Base-by-base conservation (phyloP, 2,888 invertebrate genomes). In the Limnephilus marmoratus region DNA sequence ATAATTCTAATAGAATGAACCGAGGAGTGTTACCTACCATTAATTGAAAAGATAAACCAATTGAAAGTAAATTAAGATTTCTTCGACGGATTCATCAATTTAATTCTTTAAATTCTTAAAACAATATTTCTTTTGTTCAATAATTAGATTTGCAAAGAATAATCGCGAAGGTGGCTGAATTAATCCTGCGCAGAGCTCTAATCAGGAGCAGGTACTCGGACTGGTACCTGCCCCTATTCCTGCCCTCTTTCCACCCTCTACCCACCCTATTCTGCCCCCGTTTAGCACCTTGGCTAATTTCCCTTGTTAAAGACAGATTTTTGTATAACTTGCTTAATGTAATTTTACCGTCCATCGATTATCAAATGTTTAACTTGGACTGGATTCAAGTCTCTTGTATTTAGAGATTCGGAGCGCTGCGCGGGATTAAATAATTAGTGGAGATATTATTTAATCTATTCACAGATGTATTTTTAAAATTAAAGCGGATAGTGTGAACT, bases 241-340 rank as follows among this genome's bases (percentile, higher is more conserved):
- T 3, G 0, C 82, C 31, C 31, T 13, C 2, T 31, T 83, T 37
- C 49, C 41, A 83, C 34, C 81, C 49, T 34, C 83, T 68, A 29
- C 80, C 83, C 88, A 34, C 91, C 68, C n/a, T 9, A 68, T 24
- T 81, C 87, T 53, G 31, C 83, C 53, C 31, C 13, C 13, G 11
- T 53, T 83, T 31, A 89, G 41, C 93, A 91, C 92, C 92, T 92
- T 87, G 85, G 85, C 91, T 93, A 93, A 92, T 92, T 90, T 91
- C 80, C 89, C 92, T 91, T 92, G 92, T 93, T 93, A 93, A 93
- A 90, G 93, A 91, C 92, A 92, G 92, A 93, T 93, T 93, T 93
- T 93, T 93, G 93, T 93, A 93, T 93, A 93, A 93, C 92, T 93
- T 92, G 83, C 91, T 92, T 93, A 93, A 92, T 91, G 92, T 91